These are phyloP conservation scores for Scrobipalpa atriplicella DNA, from an alignment of 2,888 invertebrate species.

Conservation along the genomic window DNA sequence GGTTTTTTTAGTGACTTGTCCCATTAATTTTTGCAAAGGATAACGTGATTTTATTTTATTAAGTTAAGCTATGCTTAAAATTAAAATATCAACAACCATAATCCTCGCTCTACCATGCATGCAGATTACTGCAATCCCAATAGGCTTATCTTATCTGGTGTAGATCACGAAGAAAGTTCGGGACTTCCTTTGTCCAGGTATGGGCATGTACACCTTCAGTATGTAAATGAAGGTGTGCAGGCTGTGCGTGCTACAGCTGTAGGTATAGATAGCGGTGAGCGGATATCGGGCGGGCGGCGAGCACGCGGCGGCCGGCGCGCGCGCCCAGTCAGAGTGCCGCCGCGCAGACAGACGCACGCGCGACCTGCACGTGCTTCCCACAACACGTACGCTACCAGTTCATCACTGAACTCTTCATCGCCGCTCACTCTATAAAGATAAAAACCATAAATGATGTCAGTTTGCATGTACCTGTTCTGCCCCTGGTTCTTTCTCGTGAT, in stretches of 20 bases:
- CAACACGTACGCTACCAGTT: slow-evolving; percentile 50
- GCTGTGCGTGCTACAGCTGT: slow-evolving; percentile 55
- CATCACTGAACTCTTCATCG: slow-evolving; percentile 65
- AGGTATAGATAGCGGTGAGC: slow-evolving; percentile 72
- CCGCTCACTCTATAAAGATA: slow-evolving; percentile 44
- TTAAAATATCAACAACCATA: background rate
- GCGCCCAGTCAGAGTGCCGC: slow-evolving; percentile 83
- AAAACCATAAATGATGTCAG: slow-evolving; percentile 69
- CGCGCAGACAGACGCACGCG: slow-evolving; percentile 80
- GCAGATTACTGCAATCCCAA: background rate
- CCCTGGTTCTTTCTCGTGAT: slow-evolving; percentile 87
- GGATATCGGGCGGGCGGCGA: slow-evolving; percentile 74
- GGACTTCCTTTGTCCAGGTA: slow-evolving; percentile 34
- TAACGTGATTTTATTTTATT: background rate
- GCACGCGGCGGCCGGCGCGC: slow-evolving; percentile 74
- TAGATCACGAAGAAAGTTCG: slow-evolving; percentile 25
- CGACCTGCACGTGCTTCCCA: slow-evolving; percentile 63
- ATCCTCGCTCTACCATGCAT: background rate
- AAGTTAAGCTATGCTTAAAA: background rate
- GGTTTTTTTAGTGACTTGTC: background rate
- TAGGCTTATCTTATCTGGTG: slow-evolving; percentile 8
- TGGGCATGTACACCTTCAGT: slow-evolving; percentile 50
- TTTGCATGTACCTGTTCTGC: slow-evolving; percentile 85
- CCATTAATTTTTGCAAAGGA: background rate
- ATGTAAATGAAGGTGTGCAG: slow-evolving; percentile 73